Conservation (phyloP, 1,140 invertebrate genomes). For the Formica exsecta region DNA sequence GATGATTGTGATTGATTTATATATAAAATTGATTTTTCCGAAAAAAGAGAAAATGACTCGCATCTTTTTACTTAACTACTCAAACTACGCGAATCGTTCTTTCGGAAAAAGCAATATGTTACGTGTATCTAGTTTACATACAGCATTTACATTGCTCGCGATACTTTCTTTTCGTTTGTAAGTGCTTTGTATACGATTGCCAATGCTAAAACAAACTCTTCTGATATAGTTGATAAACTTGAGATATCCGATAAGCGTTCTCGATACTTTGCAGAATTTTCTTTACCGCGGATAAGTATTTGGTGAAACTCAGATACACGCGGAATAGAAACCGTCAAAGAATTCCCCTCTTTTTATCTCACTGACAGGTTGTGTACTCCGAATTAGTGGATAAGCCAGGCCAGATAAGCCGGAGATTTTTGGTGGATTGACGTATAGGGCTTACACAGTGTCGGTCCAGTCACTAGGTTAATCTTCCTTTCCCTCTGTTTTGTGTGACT, state of each 20-base stretch:
- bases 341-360: constrained; percentile 37
- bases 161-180: neutral
- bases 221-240: neutral
- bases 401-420: constrained; percentile 48
- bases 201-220: constrained; percentile 5
- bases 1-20: constrained; percentile 8
- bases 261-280: constrained; percentile 30
- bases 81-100: constrained; percentile 4
- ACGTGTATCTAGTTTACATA: constrained; percentile 29
- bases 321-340: constrained; percentile 38
- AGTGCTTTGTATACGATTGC: constrained; percentile 12
- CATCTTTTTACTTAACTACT: neutral
- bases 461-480: constrained; percentile 64
- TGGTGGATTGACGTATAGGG: constrained; percentile 50
- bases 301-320: constrained; percentile 33
- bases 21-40: constrained; percentile 30
- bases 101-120: constrained; percentile 38
- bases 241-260: constrained; percentile 29
- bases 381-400: constrained; percentile 48
- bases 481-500: constrained; percentile 49
- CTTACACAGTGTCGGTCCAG: constrained; percentile 60
- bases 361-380: constrained; percentile 39
- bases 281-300: neutral
- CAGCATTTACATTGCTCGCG: neutral
- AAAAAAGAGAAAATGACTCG: constrained; percentile 2